These are phyloP conservation scores for Drosophila atripex DNA, from an alignment of 2,888 invertebrate species.

Conservation along the genomic window DNA sequence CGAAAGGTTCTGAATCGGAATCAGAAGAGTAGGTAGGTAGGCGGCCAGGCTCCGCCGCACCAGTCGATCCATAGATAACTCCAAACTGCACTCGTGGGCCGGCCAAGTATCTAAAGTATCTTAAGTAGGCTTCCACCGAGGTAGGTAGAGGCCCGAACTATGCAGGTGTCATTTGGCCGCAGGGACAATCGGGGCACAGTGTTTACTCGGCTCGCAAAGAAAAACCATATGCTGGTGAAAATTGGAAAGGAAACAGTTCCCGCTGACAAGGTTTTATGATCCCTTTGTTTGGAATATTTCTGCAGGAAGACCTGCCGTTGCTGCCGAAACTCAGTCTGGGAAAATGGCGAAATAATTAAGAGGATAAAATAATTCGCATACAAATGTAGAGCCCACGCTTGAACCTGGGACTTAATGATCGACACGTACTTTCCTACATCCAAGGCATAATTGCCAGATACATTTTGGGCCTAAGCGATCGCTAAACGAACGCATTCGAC, in stretches of 20 bases:
- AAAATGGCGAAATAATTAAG: background rate
- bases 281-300: conserved; percentile 9
- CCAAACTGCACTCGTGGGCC: conserved; percentile 44
- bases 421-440: conserved; percentile 24
- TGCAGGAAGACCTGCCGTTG: background rate
- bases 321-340: background rate
- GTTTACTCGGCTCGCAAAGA: conserved; percentile 7
- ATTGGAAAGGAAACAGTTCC: conserved; percentile 21
- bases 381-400: background rate
- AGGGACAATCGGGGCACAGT: conserved; percentile 25
- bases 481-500: conserved; percentile 46
- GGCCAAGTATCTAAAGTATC: conserved; percentile 37
- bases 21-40: conserved; percentile 20
- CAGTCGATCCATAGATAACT: conserved; percentile 64
- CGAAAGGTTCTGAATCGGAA: conserved; percentile 35
- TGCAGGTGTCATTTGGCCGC: conserved; percentile 43
- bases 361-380: background rate
- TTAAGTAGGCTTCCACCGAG: conserved; percentile 33
- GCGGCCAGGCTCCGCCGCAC: conserved; percentile 41
- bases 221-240: conserved; percentile 26
- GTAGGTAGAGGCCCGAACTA: conserved; percentile 26
- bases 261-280: conserved; percentile 32
- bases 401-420: conserved; percentile 1
- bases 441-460: conserved; percentile 1
- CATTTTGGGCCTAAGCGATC: conserved; percentile 31